Percentiles rank a stretch among this genome's conserved stretches.
phyloP scores from a whole-genome alignment of 35 echinoderm and acorn worm genomes.

The Holothuria glaberrima region DNA sequence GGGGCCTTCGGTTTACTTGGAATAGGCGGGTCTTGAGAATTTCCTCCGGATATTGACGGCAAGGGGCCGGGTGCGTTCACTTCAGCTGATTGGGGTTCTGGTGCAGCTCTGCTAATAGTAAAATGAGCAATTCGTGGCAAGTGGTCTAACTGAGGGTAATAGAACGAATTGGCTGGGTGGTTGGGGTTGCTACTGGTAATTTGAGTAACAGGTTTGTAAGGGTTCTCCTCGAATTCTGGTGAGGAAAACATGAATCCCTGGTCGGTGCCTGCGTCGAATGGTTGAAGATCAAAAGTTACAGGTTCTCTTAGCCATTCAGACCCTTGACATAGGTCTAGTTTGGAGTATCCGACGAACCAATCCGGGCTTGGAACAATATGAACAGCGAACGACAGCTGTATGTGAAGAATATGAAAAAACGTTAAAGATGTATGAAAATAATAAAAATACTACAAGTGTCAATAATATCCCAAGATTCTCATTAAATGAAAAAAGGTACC shows the following conservation, averaged over 20 bases:
- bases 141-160: conserved; percentile 67
- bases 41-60: not conserved
- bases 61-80: not conserved
- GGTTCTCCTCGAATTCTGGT: conserved; percentile 65
- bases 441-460: no score
- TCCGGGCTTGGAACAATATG: conserved; percentile 81
- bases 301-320: conserved; percentile 67
- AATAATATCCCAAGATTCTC: no score
- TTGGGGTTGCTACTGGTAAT: conserved; percentile 68
- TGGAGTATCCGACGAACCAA: conserved; percentile 86
- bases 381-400: conserved; percentile 79
- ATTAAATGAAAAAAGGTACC: no score
- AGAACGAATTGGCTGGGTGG: conserved; percentile 83
- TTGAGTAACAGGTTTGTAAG: conserved; percentile 63
- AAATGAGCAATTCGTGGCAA: conserved; percentile 76
- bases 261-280: conserved; percentile 86
- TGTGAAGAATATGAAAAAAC: not conserved
- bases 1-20: not conserved
- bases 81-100: conserved; percentile 35
- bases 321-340: conserved; percentile 72
- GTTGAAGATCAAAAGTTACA: conserved; percentile 68
- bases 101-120: conserved; percentile 61
- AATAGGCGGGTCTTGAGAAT: not conserved
- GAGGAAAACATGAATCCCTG: conserved; percentile 90
- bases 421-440: no score